Percentiles rank a stretch among this genome's conserved stretches.
Evolutionary conservation across 2,888 invertebrate genomes (phyloP).

Genomic region (Andrena trimmerana): DNA sequence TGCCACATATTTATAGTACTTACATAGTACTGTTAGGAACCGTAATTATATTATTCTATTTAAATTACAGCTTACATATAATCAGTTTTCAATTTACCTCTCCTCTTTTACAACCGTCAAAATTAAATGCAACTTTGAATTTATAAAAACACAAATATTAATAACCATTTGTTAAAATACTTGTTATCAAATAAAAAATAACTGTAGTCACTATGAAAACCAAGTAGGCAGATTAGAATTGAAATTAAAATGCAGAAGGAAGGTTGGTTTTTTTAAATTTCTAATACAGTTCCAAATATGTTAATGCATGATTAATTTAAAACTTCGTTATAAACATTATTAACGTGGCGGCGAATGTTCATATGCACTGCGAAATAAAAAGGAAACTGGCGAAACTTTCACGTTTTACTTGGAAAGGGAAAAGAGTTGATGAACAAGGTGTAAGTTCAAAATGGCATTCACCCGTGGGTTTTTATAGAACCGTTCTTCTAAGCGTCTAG

Average conservation of each 20-base stretch:
- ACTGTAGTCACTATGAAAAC: too few relatives aligned
- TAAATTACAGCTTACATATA: background rate
- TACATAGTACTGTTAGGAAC: too few relatives aligned
- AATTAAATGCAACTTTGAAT: too few relatives aligned
- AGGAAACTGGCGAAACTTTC: constrained; percentile 16
- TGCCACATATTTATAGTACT: too few relatives aligned
- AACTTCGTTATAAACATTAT: background rate
- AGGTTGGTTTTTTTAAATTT: background rate
- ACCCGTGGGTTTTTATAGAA: constrained; percentile 58
- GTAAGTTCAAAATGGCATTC: constrained; percentile 65
- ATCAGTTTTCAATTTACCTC: too few relatives aligned
- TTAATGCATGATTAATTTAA: background rate
- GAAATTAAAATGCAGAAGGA: too few relatives aligned
- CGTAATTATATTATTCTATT: background rate
- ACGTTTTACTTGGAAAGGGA: constrained; percentile 5
- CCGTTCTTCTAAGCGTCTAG: constrained; percentile 67
- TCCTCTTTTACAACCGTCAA: too few relatives aligned
- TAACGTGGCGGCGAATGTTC: background rate
- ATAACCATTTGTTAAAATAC: too few relatives aligned
- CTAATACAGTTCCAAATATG: background rate
- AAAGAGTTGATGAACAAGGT: constrained; percentile 55
- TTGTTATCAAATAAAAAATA: too few relatives aligned
- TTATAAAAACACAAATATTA: too few relatives aligned
- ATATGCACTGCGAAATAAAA: background rate
- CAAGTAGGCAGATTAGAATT: too few relatives aligned